Evolutionary conservation across 2,797 vertebrate genomes (phyloP), one percentile per base, ranked within the genome.

Genomic region (Lophius americanus): DNA sequence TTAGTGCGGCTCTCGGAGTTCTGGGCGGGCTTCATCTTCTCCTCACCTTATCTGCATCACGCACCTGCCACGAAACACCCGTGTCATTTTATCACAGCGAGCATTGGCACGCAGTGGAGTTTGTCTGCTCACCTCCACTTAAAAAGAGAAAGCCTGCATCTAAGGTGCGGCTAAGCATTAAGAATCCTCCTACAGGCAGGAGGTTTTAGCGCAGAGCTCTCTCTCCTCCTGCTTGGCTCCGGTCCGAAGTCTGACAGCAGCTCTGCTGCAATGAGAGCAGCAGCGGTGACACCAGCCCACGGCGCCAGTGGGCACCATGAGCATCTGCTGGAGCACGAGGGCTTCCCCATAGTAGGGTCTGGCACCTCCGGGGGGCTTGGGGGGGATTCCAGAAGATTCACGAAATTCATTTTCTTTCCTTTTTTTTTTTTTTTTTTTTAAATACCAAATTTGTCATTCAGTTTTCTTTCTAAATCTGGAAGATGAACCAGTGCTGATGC

Each of bases 161-260:
- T 64, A 32, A 68, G 75, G 72, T 66, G 83, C 76, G 68, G 76
- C 59, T 37, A 32, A 64, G 56, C 47, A 2, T 6, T 38, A 13
- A 64, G 63, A 68, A n/a, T 23, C 23, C 23, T 23, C 23, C 23
- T 23, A 23, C 23, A 23, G 23, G 23, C 70, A 69, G 0, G 52
- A 67, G 60, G 78, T 72, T 76, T 76, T 74, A 79, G 74, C 79
- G 84, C 81, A 78, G 75, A 54, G 68, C 76, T 59, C 51, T 39
- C n/a, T 13, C 13, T n/a, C 44, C 70, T 87, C 52, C 42, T 32
- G 66, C 54, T 76, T 88, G 89, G 86, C 87, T 80, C n/a, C 5
- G 52, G 64, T 86, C 83, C 84, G 79, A 75, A 68, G 58, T 78
- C 63, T 80, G 80, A 76, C 77, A 79, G 72, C 14, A 70, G 23